Evolutionary conservation across 2,888 invertebrate species (phyloP), one percentile per base, ranked within the genome.

Genomic region (Pristionchus entomophagus): DNA sequence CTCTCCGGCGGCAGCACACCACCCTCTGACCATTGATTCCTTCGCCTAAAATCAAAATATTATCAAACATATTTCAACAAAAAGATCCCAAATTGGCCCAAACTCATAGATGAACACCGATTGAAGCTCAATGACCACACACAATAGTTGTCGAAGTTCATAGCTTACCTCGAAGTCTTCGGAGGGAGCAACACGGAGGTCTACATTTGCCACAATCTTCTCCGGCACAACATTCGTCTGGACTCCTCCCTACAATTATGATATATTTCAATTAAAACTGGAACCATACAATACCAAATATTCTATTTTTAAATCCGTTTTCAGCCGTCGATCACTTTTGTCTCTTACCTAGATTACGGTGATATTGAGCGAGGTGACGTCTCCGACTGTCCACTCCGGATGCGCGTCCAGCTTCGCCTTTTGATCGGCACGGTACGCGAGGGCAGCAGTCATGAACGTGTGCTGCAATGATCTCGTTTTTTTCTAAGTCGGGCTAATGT

Each of bases 151-250:
- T 14, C 14, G 51, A 19, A 14, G 51, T 12, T 14, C 12, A 38
- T 10, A 12, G 17, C 80, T 14, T 49, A 80, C 80, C 45, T 91
- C 89, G 87, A 94, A 93, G 73, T 92, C 91, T 56, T 89, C 90
- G 0, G 87, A 88, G 5, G 93, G 93, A 29, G 92, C 88, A 14
- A 93, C 89, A 26, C 93, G 92, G 41, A 93, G 89, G 87, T 93
- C 93, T 81, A 93, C 90, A 59, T 86, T 89, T 0, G 96, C 96
- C 0, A 95, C 95, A 88, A 98, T 94, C 92, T 96, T 96, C 73
- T 96, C 96, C 0, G 98, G 98, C 41, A 98, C 95, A 0, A 98
- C 97, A 94, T 98, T 98, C 2, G 96, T 95, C 94, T 97, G 97
- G 0, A 97, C 96, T 12, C 98, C 98, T 87, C 97, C 97, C 94